Base-by-base conservation (phyloP, 2,888 invertebrate species). In the Archips xylosteana region DNA sequence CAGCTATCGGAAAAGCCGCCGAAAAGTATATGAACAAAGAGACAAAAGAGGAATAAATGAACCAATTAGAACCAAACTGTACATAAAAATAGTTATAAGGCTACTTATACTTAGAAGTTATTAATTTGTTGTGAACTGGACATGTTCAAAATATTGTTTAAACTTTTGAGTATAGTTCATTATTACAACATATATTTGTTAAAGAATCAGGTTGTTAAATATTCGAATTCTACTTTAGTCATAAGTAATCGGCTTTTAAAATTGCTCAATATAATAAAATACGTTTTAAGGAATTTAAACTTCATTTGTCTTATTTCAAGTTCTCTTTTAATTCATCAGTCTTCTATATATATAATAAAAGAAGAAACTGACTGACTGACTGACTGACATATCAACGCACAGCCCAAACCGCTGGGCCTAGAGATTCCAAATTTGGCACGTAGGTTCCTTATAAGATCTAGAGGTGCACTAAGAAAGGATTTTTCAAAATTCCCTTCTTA, bases 91-190 rank as follows among this genome's bases (percentile, higher is more conserved):
- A 75, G 65, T 49, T 36, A 62, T 62, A 69, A 74, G 36, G 23
- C 47, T 64, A 67, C 64, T 71, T 47, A 68, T 64, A 67, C 64
- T 71, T 47, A 68, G 61, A 70, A 59, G 74, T 69, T 75, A 32
- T 63, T 49, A 78, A 78, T 70, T 77, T 76, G 94, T 94, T 94
- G 93, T 85, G 86, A 84, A 92, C 91, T 94, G 92, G 92, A 88
- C 92, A 92, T 92, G 86, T 89, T 90, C 84, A 92, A 90, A 23
- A 23, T 6, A 73, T 69, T 68, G 54, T 8, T 10, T 49, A 34
- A 57, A 32, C 13, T 42, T 86, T 92, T 94, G 79, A 87, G 87
- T 85, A 92, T 87, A 71, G 93, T 92, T 92, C 91, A 94, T 87
- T 93, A 75, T 85, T 83, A 88, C 92, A 94, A 94, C 94, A 78